phyloP scores from a whole-genome alignment of 2,797 vertebrate genomes.

The Malurus splendens region DNA sequence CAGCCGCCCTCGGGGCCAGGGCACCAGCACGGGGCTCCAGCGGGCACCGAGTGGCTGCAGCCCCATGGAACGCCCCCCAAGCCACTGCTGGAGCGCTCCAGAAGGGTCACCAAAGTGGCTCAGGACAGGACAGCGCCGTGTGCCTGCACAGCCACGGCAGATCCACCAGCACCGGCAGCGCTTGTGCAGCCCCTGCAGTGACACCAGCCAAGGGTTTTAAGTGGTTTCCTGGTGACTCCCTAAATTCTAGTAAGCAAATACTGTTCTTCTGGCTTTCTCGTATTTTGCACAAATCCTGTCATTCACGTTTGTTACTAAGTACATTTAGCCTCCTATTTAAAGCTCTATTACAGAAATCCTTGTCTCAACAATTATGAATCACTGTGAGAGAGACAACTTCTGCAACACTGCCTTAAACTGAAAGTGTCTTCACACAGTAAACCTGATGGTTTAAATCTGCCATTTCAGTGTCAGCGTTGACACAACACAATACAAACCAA shows the following conservation, averaged over 20 bases:
- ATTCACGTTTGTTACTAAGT: neutral
- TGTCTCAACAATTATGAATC: neutral
- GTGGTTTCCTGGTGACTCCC: neutral
- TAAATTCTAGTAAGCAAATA: neutral
- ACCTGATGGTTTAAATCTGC: neutral
- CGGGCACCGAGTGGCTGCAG: accelerated
- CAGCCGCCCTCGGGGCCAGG: accelerated
- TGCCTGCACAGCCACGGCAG: neutral
- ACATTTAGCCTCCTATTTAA: neutral
- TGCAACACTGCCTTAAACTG: neutral
- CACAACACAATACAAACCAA: neutral
- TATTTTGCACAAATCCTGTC: neutral
- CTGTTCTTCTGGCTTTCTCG: neutral
- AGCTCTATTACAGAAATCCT: neutral
- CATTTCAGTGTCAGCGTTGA: neutral
- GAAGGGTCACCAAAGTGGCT: neutral
- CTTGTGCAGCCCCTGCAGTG: accelerated
- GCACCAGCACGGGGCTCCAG: neutral
- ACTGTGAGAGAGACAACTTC: neutral
- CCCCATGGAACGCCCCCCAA: accelerated
- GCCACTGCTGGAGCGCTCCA: accelerated
- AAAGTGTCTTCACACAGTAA: neutral
- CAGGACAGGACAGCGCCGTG: accelerated
- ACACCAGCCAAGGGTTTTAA: neutral
- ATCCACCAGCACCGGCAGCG: accelerated